Base-by-base conservation (phyloP, 2,113 vertebrate genomes). In the Accipiter virgatus region DNA sequence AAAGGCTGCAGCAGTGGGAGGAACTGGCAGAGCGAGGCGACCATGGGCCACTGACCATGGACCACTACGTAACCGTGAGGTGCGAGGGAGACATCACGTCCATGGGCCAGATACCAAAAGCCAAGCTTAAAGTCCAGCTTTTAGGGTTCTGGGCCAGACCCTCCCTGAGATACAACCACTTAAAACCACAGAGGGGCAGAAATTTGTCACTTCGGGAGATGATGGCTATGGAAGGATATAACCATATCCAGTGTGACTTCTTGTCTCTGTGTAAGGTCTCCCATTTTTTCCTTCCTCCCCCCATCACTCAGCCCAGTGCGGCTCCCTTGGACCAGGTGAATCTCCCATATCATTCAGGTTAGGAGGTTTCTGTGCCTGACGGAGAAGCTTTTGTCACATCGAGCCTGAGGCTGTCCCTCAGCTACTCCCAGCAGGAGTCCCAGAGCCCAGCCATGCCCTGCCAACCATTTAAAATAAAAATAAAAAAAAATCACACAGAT, bases 21-120 rank as follows among this genome's bases (percentile, higher is more conserved):
- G 42, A 53, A 16, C 31, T 3, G 21, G 36, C 34, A 36, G 63
- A 78, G 63, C 0, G 0, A 55, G 53, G 42, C 38, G 45, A 63
- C 25, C 74, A 2, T 2, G 12, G 55, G 1, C 55, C 58, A 12
- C 3, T 40, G 40, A 20, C 47, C 32, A 10, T 3, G 43, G 40
- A 32, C 47, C n/a, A 5, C 56, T 10, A 10, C 2, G 2, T 18
- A 45, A 10, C 63, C 5, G 0, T 22, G 42, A 66, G 31, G 9
- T 23, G 27, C 0, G 1, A 61, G 16, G 36, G 19, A 65, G 18
- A 20, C 4, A 3, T 53, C 59, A 25, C 3, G 2, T 5, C 47
- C 22, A 5, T 4, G n/a, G 42, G 32, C 20, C 45, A 26, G 34
- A 26, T 7, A 32, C 4, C 31, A 47, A 86, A 80, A 80, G 34